These are phyloP conservation scores for Amiota communis DNA, from an alignment of 2,888 invertebrate genomes.

Conservation along the genomic window DNA sequence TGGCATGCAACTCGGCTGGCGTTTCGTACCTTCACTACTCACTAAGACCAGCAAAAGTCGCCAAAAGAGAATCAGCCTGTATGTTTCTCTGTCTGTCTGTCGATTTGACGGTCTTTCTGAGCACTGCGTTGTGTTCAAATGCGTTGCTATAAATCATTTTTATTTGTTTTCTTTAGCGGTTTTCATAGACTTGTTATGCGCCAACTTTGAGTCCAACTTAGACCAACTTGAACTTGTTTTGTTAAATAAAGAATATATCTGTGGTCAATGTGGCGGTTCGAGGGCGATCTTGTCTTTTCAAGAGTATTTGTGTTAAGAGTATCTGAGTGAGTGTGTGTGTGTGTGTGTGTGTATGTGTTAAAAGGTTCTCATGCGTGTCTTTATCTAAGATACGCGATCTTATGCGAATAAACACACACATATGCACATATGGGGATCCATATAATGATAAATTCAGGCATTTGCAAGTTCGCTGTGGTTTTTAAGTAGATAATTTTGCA, in stretches of 20 bases:
- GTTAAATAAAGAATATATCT: neutral
- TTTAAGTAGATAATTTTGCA: constrained; percentile 29
- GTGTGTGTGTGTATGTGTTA: constrained; percentile 9
- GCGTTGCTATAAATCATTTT: constrained; percentile 27
- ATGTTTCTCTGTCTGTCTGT: constrained; percentile 44
- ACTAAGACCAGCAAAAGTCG: constrained; percentile 32
- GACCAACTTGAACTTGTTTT: neutral
- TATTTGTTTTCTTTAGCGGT: constrained; percentile 27
- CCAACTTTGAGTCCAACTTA: too few relatives aligned
- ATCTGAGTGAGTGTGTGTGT: constrained; percentile 4
- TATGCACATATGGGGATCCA: neutral
- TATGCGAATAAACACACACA: neutral
- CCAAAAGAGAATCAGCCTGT: neutral
- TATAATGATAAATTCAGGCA: constrained; percentile 26
- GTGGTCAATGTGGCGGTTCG: neutral
- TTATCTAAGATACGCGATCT: constrained; percentile 8
- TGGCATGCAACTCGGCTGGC: constrained; percentile 23
- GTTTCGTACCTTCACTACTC: neutral
- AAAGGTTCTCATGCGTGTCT: constrained; percentile 30
- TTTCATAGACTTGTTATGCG: constrained; percentile 11
- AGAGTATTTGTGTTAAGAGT: neutral
- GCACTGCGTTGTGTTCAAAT: constrained; percentile 20
- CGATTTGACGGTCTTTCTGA: too few relatives aligned
- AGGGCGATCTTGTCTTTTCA: neutral
- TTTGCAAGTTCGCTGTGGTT: constrained; percentile 15